Evolutionary conservation across 2,888 invertebrate species (phyloP).

Genomic region (Tillus elongatus): DNA sequence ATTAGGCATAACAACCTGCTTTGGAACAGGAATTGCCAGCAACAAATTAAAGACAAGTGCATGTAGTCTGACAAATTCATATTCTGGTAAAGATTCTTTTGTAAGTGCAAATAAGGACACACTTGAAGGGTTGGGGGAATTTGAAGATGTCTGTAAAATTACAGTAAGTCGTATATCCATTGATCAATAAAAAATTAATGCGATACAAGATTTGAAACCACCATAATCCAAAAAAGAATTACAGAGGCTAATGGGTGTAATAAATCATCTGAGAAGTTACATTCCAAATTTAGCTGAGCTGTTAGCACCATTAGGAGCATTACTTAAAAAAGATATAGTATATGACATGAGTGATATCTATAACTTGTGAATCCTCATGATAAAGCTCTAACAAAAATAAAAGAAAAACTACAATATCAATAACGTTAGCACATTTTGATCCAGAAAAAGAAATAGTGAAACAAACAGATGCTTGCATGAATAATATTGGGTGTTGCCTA

Average conservation of each 20-base stretch:
- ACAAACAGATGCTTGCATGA: constrained; percentile 1
- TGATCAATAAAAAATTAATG: not conserved
- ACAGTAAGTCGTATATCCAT: too few relatives aligned
- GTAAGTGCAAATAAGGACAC: too few relatives aligned
- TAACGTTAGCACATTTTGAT: not conserved
- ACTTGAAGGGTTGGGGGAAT: too few relatives aligned
- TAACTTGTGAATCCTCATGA: too few relatives aligned
- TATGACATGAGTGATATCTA: not conserved
- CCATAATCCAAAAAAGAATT: constrained; percentile 1
- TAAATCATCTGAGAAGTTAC: constrained; percentile 1
- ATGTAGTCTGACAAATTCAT: too few relatives aligned
- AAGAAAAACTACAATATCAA: too few relatives aligned
- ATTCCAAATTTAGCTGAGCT: constrained; percentile 4
- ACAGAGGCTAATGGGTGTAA: not conserved
- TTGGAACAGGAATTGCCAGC: too few relatives aligned
- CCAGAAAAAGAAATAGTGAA: not conserved
- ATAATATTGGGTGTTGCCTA: not conserved
- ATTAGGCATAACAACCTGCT: too few relatives aligned
- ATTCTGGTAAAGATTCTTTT: too few relatives aligned
- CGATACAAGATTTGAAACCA: not conserved
- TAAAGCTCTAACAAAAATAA: constrained; percentile 1
- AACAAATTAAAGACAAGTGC: too few relatives aligned
- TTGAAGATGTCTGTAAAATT: too few relatives aligned
- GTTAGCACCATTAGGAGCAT: not conserved
- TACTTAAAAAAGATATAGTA: constrained; percentile 4